phyloP scores from a whole-genome alignment of 2,113 vertebrate species.

The Elachura formosa region DNA sequence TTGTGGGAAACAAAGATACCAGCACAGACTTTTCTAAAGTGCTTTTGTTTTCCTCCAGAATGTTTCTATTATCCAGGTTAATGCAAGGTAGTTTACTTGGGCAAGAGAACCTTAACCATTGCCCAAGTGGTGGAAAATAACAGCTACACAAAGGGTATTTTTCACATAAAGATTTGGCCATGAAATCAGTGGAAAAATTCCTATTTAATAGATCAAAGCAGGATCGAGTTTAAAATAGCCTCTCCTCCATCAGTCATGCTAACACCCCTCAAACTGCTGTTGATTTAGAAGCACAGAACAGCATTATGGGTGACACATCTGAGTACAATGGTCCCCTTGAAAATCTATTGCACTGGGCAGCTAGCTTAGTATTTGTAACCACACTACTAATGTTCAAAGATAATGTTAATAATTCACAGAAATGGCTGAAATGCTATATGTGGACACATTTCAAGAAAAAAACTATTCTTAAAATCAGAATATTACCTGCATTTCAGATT shows the following conservation, averaged over 20 bases:
- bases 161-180: neutral
- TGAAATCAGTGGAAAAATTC: slow-evolving; percentile 1
- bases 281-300: neutral
- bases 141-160: neutral
- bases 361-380: neutral
- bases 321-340: neutral
- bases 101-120: neutral
- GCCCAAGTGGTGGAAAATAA: slow-evolving; percentile 6
- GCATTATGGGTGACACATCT: neutral
- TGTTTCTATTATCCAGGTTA: slow-evolving; percentile 11
- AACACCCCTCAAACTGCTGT: neutral
- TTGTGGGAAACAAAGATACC: slow-evolving; percentile 10
- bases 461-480: neutral
- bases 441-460: neutral
- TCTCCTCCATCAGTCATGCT: neutral
- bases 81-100: neutral
- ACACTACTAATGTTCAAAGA: neutral
- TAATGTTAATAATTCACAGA: slow-evolving; percentile 12
- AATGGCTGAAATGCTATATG: neutral
- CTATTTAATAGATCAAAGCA: neutral
- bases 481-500: neutral
- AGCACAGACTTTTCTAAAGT: neutral
- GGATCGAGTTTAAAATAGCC: neutral
- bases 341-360: neutral
- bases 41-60: neutral